Conservation (phyloP, 2,797 vertebrate genomes). For the Sebastes melanostomus region DNA sequence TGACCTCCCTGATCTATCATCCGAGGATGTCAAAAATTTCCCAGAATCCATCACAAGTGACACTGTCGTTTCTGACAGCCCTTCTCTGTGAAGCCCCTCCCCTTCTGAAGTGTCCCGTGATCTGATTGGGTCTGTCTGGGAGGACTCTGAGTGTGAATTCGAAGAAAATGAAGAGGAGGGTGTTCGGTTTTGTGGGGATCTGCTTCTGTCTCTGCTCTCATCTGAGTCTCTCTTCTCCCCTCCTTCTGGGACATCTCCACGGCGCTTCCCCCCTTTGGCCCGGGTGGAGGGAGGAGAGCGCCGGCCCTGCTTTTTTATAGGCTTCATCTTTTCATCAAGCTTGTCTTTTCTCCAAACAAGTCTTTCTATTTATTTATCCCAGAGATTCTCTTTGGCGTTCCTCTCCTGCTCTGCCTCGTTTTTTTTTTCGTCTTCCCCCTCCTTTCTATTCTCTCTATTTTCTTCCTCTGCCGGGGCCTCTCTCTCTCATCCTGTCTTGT, state of each 20-base stretch:
- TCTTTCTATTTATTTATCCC: conserved; percentile 70
- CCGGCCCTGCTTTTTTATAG: conserved; percentile 87
- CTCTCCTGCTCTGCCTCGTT: conserved; percentile 50
- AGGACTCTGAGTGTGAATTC: conserved; percentile 71
- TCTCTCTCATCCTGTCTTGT: conserved; percentile 69
- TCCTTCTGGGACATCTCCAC: conserved; percentile 77
- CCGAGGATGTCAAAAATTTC: conserved; percentile 55
- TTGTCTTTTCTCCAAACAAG: conserved; percentile 60
- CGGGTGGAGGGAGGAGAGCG: conserved; percentile 87
- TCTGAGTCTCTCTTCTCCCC: conserved; percentile 83
- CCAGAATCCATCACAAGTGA: conserved; percentile 56
- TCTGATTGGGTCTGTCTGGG: conserved; percentile 66
- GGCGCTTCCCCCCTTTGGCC: conserved; percentile 87
- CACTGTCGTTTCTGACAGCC: conserved; percentile 50
- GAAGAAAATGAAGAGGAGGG: conserved; percentile 63
- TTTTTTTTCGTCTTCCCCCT: conserved; percentile 37
- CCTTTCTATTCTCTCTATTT: conserved; percentile 57
- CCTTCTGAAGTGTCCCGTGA: conserved; percentile 57
- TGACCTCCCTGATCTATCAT: conserved; percentile 57
- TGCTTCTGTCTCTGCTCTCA: conserved; percentile 72
- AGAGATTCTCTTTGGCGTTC: conserved; percentile 65
- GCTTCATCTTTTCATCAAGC: conserved; percentile 86
- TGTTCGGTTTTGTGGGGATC: conserved; percentile 73
- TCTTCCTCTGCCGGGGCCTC: conserved; percentile 64
- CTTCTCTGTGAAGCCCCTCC: conserved; percentile 67